phyloP scores from a whole-genome alignment of 2,888 invertebrate genomes.

The Dasypolia templi region DNA sequence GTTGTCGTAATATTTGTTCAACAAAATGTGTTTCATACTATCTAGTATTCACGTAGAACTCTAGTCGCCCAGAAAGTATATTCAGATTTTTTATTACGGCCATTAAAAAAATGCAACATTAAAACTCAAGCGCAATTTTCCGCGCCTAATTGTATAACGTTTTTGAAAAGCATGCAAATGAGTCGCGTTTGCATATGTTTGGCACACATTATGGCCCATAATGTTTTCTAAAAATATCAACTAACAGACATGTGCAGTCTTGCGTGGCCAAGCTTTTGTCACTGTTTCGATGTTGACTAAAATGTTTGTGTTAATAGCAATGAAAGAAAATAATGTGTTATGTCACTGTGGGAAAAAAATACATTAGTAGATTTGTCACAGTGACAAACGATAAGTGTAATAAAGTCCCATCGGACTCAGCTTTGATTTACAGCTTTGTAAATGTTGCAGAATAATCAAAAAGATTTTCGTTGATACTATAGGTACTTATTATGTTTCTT shows the following conservation, averaged over 20 bases:
- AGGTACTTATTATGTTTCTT: no score
- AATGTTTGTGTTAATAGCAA: not conserved
- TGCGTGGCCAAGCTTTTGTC: slow-evolving; percentile 31
- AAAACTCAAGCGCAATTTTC: slow-evolving; percentile 36
- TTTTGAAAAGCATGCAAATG: slow-evolving; percentile 60
- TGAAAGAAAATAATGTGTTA: no score
- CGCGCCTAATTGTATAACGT: slow-evolving; percentile 52
- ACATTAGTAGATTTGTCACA: not conserved
- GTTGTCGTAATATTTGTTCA: not conserved
- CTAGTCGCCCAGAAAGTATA: not conserved
- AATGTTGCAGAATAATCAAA: not conserved
- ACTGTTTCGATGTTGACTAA: slow-evolving; percentile 8
- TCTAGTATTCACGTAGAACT: not conserved
- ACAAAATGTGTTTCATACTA: not conserved
- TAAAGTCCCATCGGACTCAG: not conserved
- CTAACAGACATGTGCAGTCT: slow-evolving; percentile 54
- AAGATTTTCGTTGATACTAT: no score
- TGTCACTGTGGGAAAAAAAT: no score
- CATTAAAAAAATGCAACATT: slow-evolving; percentile 18
- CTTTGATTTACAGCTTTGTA: not conserved
- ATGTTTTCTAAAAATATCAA: slow-evolving; percentile 58
- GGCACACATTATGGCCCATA: slow-evolving; percentile 60
- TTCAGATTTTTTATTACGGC: not conserved
- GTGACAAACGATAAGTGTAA: not conserved
- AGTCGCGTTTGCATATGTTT: slow-evolving; percentile 61